Conservation (phyloP, 2,888 invertebrate genomes). For the Cryptocephalus primarius region DNA sequence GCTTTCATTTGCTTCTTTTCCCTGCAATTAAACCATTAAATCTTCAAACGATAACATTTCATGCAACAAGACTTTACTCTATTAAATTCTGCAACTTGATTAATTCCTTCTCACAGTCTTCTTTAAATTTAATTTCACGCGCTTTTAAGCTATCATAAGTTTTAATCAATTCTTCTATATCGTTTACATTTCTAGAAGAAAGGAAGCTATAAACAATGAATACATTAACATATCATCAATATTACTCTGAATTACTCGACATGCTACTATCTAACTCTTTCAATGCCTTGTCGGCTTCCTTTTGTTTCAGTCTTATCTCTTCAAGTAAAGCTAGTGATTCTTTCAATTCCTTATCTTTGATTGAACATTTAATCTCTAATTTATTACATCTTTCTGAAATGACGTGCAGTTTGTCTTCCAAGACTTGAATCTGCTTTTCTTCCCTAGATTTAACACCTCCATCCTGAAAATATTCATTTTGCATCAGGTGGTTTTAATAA, state of each 20-base stretch:
- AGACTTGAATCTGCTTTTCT: constrained; percentile 22
- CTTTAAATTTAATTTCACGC: constrained; percentile 62
- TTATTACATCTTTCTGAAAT: constrained; percentile 37
- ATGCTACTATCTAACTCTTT: constrained; percentile 38
- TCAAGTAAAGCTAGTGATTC: constrained; percentile 16
- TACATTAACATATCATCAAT: background rate
- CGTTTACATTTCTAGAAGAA: constrained; percentile 23
- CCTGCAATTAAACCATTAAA: constrained; percentile 27
- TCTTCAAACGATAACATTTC: too few species aligned
- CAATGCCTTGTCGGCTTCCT: constrained; percentile 35
- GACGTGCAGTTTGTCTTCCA: constrained; percentile 28
- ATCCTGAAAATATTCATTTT: constrained; percentile 17
- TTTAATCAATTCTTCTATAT: constrained; percentile 50
- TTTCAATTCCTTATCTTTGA: constrained; percentile 34
- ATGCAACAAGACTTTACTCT: constrained; percentile 21
- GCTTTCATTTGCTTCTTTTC: constrained; percentile 36
- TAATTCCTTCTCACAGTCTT: constrained; percentile 59
- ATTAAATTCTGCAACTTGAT: constrained; percentile 30
- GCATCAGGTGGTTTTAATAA: constrained; percentile 2
- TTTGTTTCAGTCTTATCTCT: constrained; percentile 27
- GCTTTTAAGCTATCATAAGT: constrained; percentile 61
- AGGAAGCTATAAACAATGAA: constrained; percentile 15
- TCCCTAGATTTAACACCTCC: constrained; percentile 28
- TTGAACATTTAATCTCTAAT: constrained; percentile 39
- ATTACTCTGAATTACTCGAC: constrained; percentile 43